Percentiles rank a stretch among this genome's conserved stretches.
phyloP scores from a whole-genome alignment of 2,113 vertebrate species.

The Petromus typicus region DNA sequence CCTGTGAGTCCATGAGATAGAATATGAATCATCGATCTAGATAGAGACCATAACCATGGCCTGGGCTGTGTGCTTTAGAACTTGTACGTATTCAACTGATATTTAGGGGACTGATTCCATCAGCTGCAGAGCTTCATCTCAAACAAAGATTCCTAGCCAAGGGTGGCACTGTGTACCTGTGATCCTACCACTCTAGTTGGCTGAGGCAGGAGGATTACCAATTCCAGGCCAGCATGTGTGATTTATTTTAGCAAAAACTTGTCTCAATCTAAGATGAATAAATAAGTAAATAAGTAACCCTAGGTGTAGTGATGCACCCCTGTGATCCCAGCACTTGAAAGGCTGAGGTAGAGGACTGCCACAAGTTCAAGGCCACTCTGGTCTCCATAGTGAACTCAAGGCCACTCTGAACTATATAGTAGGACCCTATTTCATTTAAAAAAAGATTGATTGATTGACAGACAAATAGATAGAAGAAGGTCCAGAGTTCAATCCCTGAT shows the following conservation, averaged over 20 bases:
- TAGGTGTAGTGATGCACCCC: neutral
- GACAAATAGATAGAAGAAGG: neutral
- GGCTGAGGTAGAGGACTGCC: neutral
- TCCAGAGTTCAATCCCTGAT: neutral
- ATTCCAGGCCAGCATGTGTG: neutral
- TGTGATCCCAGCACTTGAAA: neutral
- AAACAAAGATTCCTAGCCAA: neutral
- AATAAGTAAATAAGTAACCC: neutral
- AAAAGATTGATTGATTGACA: neutral
- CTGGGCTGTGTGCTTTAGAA: fast-evolving
- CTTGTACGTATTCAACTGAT: neutral
- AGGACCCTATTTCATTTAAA: neutral
- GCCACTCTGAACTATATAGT: neutral
- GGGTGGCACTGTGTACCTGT: neutral
- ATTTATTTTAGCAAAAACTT: neutral
- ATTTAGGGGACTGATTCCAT: neutral
- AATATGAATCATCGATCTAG: neutral
- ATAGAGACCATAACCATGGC: neutral
- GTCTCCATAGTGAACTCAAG: neutral
- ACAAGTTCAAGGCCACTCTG: neutral
- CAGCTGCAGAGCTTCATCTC: neutral
- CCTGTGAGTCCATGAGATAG: no score
- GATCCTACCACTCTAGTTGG: neutral
- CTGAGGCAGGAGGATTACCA: neutral
- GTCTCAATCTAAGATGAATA: neutral